Evolutionary conservation across 2,888 invertebrate species (phyloP), one percentile per base, ranked within the genome.

Genomic region (Nephrotoma flavescens): DNA sequence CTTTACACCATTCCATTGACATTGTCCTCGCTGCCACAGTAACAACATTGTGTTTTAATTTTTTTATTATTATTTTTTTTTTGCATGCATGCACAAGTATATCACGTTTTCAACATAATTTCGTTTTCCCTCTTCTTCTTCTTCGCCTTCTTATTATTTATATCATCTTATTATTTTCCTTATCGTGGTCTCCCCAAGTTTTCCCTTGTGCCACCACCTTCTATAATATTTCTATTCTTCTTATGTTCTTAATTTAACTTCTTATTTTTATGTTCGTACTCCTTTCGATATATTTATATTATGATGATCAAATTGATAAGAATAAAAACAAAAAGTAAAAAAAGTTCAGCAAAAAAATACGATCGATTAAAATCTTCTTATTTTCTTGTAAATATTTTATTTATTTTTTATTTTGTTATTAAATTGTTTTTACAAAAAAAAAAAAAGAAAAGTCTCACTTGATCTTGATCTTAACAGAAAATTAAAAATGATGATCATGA

Each of bases 51-150:
- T 52, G 52, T 83, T 41, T 83, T 83, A 41, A 83, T 84, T 6
- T 84, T 84, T 15, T 42, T 84, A 41, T 84, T 84, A 41, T 84
- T 84, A n/a, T 84, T 42, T n/a, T 42, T n/a, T 15, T 84, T 84
- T 84, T 42, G 41, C 84, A 84, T 42, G 41, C 84, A 84, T 87
- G 87, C 86, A 71, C 87, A 87, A 87, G 87, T 87, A 87, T 87
- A 87, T 87, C 87, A 87, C 87, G 87, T 87, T 87, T 87, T 87
- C 83, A 84, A 41, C n/a, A 42, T 41, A 84, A 42, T 84, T 84
- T 84, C 83, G 6, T 41, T 83, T 12, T 41, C 9, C 44, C 44
- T 44, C 44, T 44, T 44, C 44, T 44, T 44, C 11, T 31, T 31
- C 31, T 71, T 31, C 31, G 9, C 31, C 0, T 44, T 44, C 71